phyloP scores from a whole-genome alignment of 2,888 invertebrate genomes.

The Napeogenes sylphis region DNA sequence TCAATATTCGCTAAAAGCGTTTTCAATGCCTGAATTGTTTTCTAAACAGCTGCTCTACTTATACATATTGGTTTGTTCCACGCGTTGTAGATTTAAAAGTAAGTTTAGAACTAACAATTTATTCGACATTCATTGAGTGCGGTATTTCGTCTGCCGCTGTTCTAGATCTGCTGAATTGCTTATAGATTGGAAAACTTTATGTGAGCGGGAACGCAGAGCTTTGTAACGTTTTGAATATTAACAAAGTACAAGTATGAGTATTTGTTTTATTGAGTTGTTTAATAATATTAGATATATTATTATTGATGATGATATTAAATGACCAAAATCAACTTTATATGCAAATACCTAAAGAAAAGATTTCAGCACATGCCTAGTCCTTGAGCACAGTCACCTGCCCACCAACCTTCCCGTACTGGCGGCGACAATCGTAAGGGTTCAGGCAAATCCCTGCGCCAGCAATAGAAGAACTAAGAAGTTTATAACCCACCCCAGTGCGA shows the following conservation, averaged over 20 bases:
- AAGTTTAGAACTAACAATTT: not conserved
- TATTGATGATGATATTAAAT: not conserved
- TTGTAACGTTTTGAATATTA: no score
- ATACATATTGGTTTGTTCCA: no score
- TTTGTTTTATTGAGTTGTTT: no score
- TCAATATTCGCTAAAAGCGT: no score
- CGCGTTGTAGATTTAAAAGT: no score
- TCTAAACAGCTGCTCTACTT: no score
- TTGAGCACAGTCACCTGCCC: conserved; percentile 85
- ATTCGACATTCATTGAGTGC: conserved; percentile 6
- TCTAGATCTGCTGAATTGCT: conserved; percentile 20
- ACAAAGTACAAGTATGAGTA: no score
- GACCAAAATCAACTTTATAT: no score
- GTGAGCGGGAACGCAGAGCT: no score
- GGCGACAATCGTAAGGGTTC: conserved; percentile 89
- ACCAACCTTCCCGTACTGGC: conserved; percentile 80
- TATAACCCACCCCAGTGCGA: conserved; percentile 78
- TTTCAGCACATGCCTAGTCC: conserved; percentile 90
- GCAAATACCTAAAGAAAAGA: conserved; percentile 81
- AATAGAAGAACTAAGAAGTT: no score
- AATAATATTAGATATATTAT: no score
- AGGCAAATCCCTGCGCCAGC: conserved; percentile 87
- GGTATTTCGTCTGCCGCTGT: conserved; percentile 11
- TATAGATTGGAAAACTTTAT: conserved; percentile 25
- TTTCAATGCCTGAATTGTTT: no score